Evolutionary conservation across 2,888 invertebrate genomes (phyloP), one percentile per base, ranked within the genome.

Genomic region (Drosophila algonquin): DNA sequence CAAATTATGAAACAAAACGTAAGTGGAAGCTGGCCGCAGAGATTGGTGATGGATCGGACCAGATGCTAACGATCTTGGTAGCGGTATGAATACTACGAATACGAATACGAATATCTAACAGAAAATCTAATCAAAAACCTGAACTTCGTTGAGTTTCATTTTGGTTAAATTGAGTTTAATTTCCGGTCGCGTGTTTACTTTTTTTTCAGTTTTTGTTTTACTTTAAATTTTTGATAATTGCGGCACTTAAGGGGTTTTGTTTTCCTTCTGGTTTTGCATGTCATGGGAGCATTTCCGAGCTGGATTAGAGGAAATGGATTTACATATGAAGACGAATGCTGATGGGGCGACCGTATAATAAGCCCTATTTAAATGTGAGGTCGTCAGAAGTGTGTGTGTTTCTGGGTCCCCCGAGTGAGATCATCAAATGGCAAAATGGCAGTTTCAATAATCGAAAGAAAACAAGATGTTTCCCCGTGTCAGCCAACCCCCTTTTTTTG

Each of bases 371-470:
- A 82, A 89, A 79, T 86, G 59, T 57, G 65, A 89, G 89, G 85
- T 86, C 89, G 78, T 67, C 52, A 44, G 56, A 63, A 58, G 70
- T 73, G 57, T 40, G 44, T 27, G 4, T 27, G 10, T 45, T n/a
- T 46, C 44, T n/a, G 18, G 30, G 61, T 77, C 75, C 84, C 80
- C 7, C 24, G 77, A 63, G 77, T 61, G 63, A 74, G 59, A 72
- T 81, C 85, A 88, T 78, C 64, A 75, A 71, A 68, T 55, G 67
- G 61, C 51, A 55, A 65, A 87, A 81, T 75, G 74, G 76, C 83
- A 89, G 87, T 89, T 90, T 86, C 89, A 86, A 86, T 86, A 86
- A 86, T 90, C 90, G 86, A 90, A 90, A 87, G 90, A 90, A 90
- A 86, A 90, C 86, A 86, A 89, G 90, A 81, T 90, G 87, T 81